A percentile compares a stretch with the other conserved stretches of the same genome.
phyloP scores from a whole-genome alignment of 2,113 vertebrate species.

The Cheilinus undulatus region DNA sequence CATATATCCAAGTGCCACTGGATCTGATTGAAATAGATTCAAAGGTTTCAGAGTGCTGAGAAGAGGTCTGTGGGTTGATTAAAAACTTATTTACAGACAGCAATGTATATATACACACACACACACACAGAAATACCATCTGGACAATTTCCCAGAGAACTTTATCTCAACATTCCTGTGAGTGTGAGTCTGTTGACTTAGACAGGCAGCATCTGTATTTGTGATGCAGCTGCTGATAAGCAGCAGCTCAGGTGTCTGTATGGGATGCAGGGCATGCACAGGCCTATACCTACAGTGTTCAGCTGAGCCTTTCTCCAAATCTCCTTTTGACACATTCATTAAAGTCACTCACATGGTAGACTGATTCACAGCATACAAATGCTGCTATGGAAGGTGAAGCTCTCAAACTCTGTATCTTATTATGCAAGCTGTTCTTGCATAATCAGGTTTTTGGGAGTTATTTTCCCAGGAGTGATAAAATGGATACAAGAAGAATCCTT shows the following conservation, averaged over 20 bases:
- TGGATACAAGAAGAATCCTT: slow-evolving; percentile 20
- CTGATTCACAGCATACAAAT: slow-evolving; percentile 47
- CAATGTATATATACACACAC: slow-evolving; percentile 16
- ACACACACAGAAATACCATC: slow-evolving; percentile 10
- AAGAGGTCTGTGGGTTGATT: not conserved
- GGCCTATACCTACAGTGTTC: slow-evolving; percentile 12
- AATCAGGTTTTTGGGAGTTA: slow-evolving; percentile 42
- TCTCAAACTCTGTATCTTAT: slow-evolving; percentile 32
- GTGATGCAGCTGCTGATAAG: slow-evolving; percentile 53
- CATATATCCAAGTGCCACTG: slow-evolving; percentile 15
- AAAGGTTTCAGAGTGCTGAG: not conserved
- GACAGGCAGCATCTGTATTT: slow-evolving; percentile 29
- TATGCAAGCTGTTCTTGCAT: slow-evolving; percentile 42
- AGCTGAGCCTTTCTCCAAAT: slow-evolving; percentile 11
- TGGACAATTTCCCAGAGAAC: slow-evolving; percentile 24
- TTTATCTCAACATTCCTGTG: slow-evolving; percentile 53
- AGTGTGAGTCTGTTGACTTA: slow-evolving; percentile 33
- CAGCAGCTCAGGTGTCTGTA: slow-evolving; percentile 46
- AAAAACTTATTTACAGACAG: slow-evolving; percentile 28
- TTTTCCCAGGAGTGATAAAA: slow-evolving; percentile 36
- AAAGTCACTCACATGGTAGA: slow-evolving; percentile 21
- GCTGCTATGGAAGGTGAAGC: slow-evolving; percentile 23
- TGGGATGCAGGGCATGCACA: slow-evolving; percentile 48
- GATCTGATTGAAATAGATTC: slow-evolving; percentile 12
- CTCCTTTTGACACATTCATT: slow-evolving; percentile 47